Conservation (phyloP, 1,140 invertebrate species). For the Periplaneta americana region DNA sequence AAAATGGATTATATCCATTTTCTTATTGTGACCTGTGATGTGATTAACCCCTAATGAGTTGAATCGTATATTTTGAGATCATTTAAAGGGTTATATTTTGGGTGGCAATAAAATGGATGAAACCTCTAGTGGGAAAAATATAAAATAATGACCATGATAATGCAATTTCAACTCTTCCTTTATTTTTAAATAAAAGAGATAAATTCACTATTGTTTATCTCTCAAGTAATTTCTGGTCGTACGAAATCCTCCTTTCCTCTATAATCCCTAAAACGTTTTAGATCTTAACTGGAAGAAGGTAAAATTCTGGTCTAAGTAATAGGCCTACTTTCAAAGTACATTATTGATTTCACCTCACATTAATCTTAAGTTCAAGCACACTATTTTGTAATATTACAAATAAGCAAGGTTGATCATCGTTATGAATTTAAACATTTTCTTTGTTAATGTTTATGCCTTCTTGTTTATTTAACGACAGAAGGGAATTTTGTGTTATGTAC, state of each 20-base stretch:
- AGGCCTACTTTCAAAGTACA: no score
- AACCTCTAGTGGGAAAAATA: neutral
- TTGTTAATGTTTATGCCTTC: no score
- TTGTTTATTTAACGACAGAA: no score
- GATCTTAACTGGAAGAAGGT: neutral
- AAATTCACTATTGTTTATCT: neutral
- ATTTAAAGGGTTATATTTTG: neutral
- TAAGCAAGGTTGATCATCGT: no score
- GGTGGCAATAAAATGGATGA: neutral
- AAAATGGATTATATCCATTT: neutral
- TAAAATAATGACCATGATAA: neutral
- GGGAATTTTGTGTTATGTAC: no score
- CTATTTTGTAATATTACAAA: no score
- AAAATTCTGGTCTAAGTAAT: neutral
- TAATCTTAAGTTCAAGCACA: no score
- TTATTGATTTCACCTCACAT: no score
- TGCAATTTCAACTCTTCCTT: neutral
- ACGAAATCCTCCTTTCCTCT: neutral
- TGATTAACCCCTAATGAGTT: neutral
- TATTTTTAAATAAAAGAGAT: neutral
- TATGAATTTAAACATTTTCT: no score
- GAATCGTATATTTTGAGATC: neutral
- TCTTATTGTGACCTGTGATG: neutral
- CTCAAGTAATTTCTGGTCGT: neutral
- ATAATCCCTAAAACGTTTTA: neutral